phyloP scores from a whole-genome alignment of 2,113 vertebrate genomes.

The Carassius gibelio region DNA sequence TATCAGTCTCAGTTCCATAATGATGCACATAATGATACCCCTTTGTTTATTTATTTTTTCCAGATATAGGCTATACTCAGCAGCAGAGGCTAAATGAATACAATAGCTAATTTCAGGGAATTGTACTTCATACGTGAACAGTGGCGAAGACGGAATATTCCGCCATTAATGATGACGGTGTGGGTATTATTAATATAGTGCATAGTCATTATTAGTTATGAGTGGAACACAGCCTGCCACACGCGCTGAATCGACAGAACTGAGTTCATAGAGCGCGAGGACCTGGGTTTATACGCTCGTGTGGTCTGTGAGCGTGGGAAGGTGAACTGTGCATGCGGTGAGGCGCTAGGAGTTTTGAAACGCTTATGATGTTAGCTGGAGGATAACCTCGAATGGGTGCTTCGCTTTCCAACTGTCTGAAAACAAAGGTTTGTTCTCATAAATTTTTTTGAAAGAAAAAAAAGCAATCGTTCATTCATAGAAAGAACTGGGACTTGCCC shows the following conservation, averaged over 20 bases:
- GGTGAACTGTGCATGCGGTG: not conserved
- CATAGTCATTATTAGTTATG: conserved; percentile 13
- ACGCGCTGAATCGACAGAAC: not conserved
- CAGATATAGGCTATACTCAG: not conserved
- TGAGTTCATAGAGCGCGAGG: conserved; percentile 1
- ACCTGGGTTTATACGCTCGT: not conserved
- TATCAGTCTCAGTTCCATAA: not conserved
- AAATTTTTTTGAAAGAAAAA: not conserved
- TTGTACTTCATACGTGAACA: not conserved
- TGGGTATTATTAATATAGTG: conserved; percentile 8
- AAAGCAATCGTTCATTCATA: not conserved
- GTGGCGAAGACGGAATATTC: conserved; percentile 11
- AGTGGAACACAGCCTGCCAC: conserved; percentile 3
- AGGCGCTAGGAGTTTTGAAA: not conserved
- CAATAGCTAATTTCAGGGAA: not conserved
- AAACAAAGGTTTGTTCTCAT: not conserved
- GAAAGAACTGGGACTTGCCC: not conserved
- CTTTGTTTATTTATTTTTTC: not conserved
- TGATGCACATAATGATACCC: not conserved
- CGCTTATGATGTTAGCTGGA: not conserved
- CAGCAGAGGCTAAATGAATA: not conserved
- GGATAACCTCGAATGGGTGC: not conserved
- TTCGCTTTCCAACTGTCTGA: not conserved
- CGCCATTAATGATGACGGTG: conserved; percentile 17
- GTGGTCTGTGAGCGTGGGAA: not conserved